A percentile compares a stretch with the other conserved stretches of the same genome.
Conservation (phyloP, 2,797 vertebrate genomes). For the Acanthis flammea region DNA sequence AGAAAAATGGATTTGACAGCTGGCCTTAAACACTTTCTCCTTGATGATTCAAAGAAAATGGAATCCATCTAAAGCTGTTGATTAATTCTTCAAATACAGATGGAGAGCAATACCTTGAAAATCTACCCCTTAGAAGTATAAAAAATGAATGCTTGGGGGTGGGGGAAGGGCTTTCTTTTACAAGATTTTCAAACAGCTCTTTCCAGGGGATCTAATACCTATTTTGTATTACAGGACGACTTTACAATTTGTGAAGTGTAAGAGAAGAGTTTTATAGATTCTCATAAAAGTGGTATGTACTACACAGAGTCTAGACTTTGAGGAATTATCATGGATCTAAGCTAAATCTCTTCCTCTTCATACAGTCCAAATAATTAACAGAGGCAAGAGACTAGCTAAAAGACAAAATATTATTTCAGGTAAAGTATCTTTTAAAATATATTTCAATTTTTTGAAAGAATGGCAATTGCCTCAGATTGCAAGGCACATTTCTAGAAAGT, state of each 20-base stretch:
- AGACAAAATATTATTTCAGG: not conserved
- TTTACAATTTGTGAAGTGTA: not conserved
- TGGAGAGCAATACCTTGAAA: conserved; percentile 24
- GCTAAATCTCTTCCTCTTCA: not conserved
- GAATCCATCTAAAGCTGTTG: conserved; percentile 32
- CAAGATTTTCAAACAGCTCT: not conserved
- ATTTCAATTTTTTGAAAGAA: not conserved
- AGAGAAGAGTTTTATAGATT: not conserved
- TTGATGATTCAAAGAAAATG: conserved; percentile 30
- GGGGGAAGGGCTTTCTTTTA: not conserved
- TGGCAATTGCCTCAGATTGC: not conserved
- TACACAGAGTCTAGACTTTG: not conserved
- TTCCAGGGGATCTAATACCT: not conserved
- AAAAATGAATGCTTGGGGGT: not conserved
- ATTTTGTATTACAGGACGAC: not conserved
- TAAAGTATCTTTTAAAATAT: not conserved
- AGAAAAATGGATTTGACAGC: conserved; percentile 47
- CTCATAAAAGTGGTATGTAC: not conserved
- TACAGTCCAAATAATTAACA: not conserved
- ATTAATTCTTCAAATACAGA: conserved; percentile 42
- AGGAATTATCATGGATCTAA: not conserved
- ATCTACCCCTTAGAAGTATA: not conserved
- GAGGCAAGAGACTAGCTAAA: not conserved
- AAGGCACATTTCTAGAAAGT: not conserved
- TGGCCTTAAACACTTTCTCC: conserved; percentile 33